Evolutionary conservation across 2,113 vertebrate genomes (phyloP).

Genomic region (Neofelis nebulosa): DNA sequence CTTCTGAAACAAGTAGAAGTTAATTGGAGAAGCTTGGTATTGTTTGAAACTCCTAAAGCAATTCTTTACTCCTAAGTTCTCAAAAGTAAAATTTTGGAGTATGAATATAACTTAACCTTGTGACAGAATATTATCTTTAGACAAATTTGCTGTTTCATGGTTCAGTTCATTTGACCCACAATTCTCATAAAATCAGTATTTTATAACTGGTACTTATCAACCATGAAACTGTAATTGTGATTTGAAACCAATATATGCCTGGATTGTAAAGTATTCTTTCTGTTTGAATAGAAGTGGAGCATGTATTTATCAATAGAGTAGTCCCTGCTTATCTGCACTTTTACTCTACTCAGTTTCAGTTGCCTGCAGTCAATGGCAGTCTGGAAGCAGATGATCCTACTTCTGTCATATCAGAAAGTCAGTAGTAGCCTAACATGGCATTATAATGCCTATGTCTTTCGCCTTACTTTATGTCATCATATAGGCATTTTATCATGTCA

Average conservation of each 20-base stretch:
- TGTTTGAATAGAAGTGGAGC: background rate
- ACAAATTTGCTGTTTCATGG: conserved; percentile 45
- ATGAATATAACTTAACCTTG: background rate
- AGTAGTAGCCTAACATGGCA: background rate
- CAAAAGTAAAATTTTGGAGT: conserved; percentile 16
- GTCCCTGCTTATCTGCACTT: too few relatives aligned
- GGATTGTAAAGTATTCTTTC: background rate
- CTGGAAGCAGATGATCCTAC: background rate
- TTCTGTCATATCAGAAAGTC: background rate
- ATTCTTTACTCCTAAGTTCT: background rate
- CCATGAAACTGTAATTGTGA: background rate
- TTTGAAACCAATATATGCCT: background rate
- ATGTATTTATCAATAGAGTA: background rate
- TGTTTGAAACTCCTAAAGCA: background rate
- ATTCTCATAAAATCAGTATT: background rate
- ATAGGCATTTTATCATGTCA: background rate
- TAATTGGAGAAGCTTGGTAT: background rate
- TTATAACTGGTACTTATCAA: conserved; percentile 41
- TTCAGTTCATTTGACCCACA: conserved; percentile 57
- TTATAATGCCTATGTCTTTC: background rate
- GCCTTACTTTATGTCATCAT: background rate
- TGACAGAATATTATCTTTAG: background rate
- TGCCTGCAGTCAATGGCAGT: background rate
- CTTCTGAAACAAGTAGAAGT: background rate
- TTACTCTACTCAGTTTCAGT: background rate